These are phyloP conservation scores for Nyctalus aviator DNA, from an alignment of 2,797 vertebrate species.

Conservation along the genomic window DNA sequence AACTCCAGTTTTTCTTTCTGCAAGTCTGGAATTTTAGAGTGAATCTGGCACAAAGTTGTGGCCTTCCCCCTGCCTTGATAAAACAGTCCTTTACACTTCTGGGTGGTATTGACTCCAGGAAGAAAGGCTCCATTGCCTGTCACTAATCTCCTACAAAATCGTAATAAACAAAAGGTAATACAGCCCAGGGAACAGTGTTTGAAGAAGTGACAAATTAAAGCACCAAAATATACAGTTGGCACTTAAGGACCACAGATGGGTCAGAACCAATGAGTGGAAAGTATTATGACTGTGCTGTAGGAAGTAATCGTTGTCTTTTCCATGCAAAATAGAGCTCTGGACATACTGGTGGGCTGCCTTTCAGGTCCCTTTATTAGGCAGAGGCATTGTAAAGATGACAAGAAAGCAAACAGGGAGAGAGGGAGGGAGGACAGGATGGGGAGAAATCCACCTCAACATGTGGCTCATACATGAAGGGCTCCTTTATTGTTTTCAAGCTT, in stretches of 20 bases:
- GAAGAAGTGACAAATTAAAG: slow-evolving; percentile 34
- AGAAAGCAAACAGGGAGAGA: background rate
- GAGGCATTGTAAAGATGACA: background rate
- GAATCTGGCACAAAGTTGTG: background rate
- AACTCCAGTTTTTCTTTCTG: background rate
- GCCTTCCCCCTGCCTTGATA: background rate
- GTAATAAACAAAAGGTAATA: background rate
- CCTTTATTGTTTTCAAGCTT: background rate
- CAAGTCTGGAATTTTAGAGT: background rate
- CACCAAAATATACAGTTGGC: background rate
- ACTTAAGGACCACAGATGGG: slow-evolving; percentile 3
- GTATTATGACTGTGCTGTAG: background rate
- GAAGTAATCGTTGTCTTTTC: slow-evolving; percentile 29
- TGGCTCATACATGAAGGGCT: background rate
- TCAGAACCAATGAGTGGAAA: background rate
- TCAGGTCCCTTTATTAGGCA: background rate
- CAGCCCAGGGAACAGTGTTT: background rate
- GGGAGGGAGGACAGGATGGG: background rate
- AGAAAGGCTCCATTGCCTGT: background rate
- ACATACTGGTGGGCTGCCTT: background rate
- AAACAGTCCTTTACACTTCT: background rate
- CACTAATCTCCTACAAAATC: background rate
- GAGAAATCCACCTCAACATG: background rate
- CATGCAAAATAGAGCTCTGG: background rate
- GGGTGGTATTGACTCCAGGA: background rate